These are phyloP conservation scores for Drosophila mimetica DNA, from an alignment of 2,888 invertebrate genomes.

Conservation along the genomic window DNA sequence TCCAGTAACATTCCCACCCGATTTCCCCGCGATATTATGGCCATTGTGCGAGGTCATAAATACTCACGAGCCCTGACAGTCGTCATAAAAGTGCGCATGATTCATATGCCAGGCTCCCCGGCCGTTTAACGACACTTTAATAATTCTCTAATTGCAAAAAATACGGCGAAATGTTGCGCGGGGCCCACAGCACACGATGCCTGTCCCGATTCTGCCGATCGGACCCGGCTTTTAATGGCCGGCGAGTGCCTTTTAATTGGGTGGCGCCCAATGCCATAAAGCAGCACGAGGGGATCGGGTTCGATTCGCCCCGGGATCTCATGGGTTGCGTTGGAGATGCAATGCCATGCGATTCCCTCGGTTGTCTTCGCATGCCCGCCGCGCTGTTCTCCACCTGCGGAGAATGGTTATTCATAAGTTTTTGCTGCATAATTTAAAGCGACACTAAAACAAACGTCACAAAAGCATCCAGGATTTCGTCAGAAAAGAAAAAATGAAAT, in stretches of 20 bases:
- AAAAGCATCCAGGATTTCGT: conserved; percentile 9
- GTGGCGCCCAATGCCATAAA: conserved; percentile 70
- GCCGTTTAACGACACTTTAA: conserved; percentile 77
- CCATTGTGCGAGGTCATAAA: conserved; percentile 56
- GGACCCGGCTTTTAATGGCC: conserved; percentile 64
- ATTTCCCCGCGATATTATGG: conserved; percentile 13
- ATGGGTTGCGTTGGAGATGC: neutral
- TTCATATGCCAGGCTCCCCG: conserved; percentile 59
- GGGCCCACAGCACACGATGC: conserved; percentile 15
- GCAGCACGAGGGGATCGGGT: conserved; percentile 32
- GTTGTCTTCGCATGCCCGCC: conserved; percentile 3
- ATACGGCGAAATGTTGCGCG: conserved; percentile 49
- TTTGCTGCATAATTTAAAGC: conserved; percentile 41
- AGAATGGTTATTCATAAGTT: conserved; percentile 66
- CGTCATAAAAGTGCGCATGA: conserved; percentile 67
- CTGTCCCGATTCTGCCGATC: conserved; percentile 5
- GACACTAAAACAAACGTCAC: conserved; percentile 46
- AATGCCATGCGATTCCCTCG: neutral
- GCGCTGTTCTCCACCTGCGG: conserved; percentile 42
- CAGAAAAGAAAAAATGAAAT: neutral
- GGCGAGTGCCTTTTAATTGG: conserved; percentile 77
- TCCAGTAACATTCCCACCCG: conserved; percentile 16
- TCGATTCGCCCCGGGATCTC: conserved; percentile 23
- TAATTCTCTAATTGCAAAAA: conserved; percentile 78
- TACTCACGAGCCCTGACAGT: conserved; percentile 61